Conservation (phyloP, 2,888 invertebrate species). For the Clivina fossor region DNA sequence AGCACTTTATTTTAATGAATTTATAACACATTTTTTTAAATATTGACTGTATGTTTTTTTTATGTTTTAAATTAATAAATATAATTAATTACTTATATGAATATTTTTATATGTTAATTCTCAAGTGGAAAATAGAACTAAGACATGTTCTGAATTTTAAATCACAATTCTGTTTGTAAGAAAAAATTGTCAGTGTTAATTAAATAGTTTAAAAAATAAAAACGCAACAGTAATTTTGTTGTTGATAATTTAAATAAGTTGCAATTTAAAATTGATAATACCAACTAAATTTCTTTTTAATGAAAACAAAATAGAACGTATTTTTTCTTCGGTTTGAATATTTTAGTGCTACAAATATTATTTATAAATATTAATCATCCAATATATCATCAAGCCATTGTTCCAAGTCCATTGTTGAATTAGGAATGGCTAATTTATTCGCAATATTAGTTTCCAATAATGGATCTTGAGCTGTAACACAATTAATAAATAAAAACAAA, state of each 20-base stretch:
- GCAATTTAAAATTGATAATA: no score
- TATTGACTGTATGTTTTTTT: not conserved
- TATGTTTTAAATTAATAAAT: not conserved
- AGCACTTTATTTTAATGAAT: conserved; percentile 17
- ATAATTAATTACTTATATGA: not conserved
- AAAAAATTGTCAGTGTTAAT: no score
- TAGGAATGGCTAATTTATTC: conserved; percentile 1
- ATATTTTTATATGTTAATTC: not conserved
- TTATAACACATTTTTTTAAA: conserved; percentile 12
- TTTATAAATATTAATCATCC: conserved; percentile 5
- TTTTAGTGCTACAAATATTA: not conserved
- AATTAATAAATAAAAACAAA: no score
- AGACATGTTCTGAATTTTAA: not conserved
- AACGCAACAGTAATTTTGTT: no score
- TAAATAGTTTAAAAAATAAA: no score
- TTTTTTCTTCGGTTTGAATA: not conserved
- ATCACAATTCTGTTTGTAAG: no score
- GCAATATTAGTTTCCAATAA: not conserved
- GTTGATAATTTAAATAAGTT: no score
- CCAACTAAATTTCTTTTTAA: no score
- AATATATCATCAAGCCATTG: conserved; percentile 27
- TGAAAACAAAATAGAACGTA: no score
- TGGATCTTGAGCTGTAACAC: conserved; percentile 22
- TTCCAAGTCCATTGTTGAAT: conserved; percentile 14
- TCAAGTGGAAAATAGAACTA: not conserved